These are phyloP conservation scores for Phorcus lineatus DNA, from an alignment of 2,888 invertebrate genomes.

Conservation along the genomic window DNA sequence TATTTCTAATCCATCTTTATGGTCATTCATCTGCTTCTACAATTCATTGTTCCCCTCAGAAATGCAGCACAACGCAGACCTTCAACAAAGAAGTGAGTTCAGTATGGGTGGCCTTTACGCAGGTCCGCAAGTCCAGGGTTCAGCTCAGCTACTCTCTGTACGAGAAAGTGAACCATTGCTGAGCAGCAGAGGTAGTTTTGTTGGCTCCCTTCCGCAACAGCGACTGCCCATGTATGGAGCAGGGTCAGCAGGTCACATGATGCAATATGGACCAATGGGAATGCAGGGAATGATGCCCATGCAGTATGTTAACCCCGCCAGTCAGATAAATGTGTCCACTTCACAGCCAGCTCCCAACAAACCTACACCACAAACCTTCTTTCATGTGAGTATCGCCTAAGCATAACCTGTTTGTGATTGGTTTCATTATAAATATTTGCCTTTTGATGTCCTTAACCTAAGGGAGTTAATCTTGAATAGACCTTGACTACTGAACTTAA, in stretches of 20 bases:
- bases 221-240: conserved; percentile 29
- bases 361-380: conserved; percentile 26
- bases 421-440: no score
- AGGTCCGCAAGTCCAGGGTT: neutral
- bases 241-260: conserved; percentile 34
- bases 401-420: no score
- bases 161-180: conserved; percentile 20
- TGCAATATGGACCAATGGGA: conserved; percentile 42
- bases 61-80: conserved; percentile 83
- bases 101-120: neutral
- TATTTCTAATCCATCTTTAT: no score
- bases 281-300: conserved; percentile 31
- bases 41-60: conserved; percentile 76
- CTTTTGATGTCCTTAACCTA: no score
- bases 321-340: conserved; percentile 28
- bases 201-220: conserved; percentile 16
- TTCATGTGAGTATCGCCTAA: neutral
- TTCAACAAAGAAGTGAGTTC: conserved; percentile 72
- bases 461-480: no score
- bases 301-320: conserved; percentile 36
- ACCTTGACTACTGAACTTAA: no score
- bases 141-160: neutral
- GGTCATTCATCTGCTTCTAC: no score
- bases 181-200: neutral
- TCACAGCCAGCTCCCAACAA: neutral